These are phyloP conservation scores for Julus scandinavius DNA, from an alignment of 2,888 invertebrate genomes.

Conservation along the genomic window DNA sequence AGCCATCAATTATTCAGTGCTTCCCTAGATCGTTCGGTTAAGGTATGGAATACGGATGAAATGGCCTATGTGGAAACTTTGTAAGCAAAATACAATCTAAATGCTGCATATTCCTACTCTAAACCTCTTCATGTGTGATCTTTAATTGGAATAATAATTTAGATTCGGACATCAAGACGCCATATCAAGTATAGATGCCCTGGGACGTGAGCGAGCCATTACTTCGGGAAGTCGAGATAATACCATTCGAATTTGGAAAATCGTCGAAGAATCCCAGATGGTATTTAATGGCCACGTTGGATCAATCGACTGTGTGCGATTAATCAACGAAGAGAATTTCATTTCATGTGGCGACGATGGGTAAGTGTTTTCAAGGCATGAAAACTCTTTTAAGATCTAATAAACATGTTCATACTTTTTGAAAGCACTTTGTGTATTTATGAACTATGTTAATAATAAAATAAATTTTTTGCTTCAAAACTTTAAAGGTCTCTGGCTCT, in stretches of 20 bases:
- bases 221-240: conserved; percentile 91
- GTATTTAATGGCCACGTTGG: conserved; percentile 87
- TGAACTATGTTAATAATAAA: too few relatives aligned
- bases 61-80: conserved; percentile 95
- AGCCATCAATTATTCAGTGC: conserved; percentile 81
- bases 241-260: conserved; percentile 93
- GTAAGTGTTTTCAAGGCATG: conserved; percentile 64
- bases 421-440: too few relatives aligned
- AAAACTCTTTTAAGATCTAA: too few relatives aligned
- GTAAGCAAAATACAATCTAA: conserved; percentile 66
- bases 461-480: neutral
- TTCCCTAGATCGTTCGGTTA: conserved; percentile 73
- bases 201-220: conserved; percentile 85
- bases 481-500: conserved; percentile 73
- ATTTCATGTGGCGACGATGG: conserved; percentile 93
- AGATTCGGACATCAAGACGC: conserved; percentile 88
- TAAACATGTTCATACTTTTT: neutral
- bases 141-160: conserved; percentile 6
- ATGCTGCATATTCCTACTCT: neutral
- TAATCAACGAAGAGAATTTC: conserved; percentile 94
- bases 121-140: neutral
- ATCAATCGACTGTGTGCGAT: conserved; percentile 87
- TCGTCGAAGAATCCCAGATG: conserved; percentile 95
- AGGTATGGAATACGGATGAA: conserved; percentile 96
- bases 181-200: conserved; percentile 87